Percentiles rank a stretch among this genome's conserved stretches.
Evolutionary conservation across 2,797 vertebrate genomes (phyloP).

Genomic region (Rhadinocentrus ornatus): DNA sequence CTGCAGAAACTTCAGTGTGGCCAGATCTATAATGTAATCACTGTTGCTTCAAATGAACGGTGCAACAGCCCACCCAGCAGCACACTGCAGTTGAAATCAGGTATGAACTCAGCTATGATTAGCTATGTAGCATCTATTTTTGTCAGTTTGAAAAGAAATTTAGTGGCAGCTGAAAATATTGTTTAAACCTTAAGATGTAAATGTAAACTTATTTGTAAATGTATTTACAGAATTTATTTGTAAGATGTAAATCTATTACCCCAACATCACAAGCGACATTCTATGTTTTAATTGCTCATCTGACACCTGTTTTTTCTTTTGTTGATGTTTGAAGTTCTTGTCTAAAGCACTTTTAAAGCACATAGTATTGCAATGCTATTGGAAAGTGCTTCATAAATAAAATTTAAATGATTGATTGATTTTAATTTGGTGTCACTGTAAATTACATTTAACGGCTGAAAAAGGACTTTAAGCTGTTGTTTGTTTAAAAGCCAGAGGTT

Average conservation of each 20-base stretch:
- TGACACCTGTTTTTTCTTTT: too few species aligned
- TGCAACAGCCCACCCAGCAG: conserved; percentile 74
- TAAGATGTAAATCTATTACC: not conserved
- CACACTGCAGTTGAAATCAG: conserved; percentile 64
- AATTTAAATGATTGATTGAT: too few species aligned
- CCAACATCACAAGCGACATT: not conserved
- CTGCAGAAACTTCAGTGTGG: conserved; percentile 74
- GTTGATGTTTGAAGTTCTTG: too few species aligned
- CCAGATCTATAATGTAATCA: conserved; percentile 61
- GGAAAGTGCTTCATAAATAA: too few species aligned
- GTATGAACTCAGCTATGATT: conserved; percentile 9
- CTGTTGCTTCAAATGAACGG: conserved; percentile 66
- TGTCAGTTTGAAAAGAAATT: not conserved
- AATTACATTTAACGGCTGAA: not conserved
- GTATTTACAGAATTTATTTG: too few species aligned
- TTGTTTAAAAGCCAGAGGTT: not conserved
- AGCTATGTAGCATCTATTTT: not conserved
- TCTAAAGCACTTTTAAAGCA: too few species aligned
- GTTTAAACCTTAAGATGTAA: not conserved
- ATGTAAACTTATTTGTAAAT: not conserved
- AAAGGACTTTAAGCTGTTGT: not conserved
- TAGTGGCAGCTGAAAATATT: not conserved
- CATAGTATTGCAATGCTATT: too few species aligned
- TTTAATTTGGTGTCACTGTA: not conserved
- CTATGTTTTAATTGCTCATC: not conserved